Base-by-base conservation (phyloP, 2,797 vertebrate species). In the Odontamblyopus lacepedii region DNA sequence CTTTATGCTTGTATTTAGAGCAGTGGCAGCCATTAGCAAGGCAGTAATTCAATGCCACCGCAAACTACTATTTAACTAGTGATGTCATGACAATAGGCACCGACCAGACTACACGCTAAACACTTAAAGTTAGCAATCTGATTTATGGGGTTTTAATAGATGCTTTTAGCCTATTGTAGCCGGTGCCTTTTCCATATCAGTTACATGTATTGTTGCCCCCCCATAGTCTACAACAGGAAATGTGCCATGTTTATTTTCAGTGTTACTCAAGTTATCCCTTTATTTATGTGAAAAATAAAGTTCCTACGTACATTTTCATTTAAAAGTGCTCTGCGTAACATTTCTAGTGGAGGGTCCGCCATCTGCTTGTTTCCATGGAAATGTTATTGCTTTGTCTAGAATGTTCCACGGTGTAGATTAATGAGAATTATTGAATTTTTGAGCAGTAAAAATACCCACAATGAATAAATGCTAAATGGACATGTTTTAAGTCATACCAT, bases 41-140 rank as follows among this genome's bases (percentile, higher is more conserved):
- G 50, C 55, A 9, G 67, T 19, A 65, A 68, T n/a, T 67, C 50
- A 59, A 63, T 30, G 41, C n/a, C 29, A 68, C 27, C 44, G 44
- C 73, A n/a, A 53, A 55, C 65, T 67, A 55, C 50, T 67, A 53
- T 67, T 67, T 53, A 51, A 18, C 23, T 11, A 51, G 30, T 18
- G 64, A 53, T 51, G 50, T 18, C 48, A 67, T 30, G 50, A 67
- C 65, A 67, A 30, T 50, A 67, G 65, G 65, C 27, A 67, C 65
- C 27, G 16, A 6, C 48, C 18, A 32, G 50, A n/a, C 65, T 32
- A 67, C 65, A 67, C 18, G 9, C 48, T 32, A 55, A 67, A 53
- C 65, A 67, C 9, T 67, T 55, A 53, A 18, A 18, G 27, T 55
- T 55, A 55, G 15, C 1, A 1, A 26, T 29, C 27, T 53, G 27